Evolutionary conservation across 2,888 invertebrate species (phyloP).

Genomic region (Tholera decimalis): DNA sequence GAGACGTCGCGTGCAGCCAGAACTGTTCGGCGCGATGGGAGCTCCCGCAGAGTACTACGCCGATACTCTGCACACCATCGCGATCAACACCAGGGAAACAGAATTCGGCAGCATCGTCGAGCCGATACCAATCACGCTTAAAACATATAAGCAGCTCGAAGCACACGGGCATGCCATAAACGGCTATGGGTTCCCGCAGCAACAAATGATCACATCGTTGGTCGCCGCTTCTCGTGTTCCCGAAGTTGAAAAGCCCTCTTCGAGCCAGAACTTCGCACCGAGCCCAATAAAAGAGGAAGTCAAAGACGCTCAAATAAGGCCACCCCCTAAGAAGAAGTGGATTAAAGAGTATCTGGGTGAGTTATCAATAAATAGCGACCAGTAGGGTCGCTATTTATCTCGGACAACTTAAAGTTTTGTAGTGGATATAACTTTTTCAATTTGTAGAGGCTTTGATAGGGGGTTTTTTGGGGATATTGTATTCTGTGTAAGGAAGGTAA

Average conservation of each 20-base stretch:
- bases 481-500: constrained; percentile 9
- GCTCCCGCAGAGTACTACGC: constrained; percentile 81
- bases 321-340: constrained; percentile 95
- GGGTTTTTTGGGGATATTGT: constrained; percentile 1
- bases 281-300: constrained; percentile 74
- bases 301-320: constrained; percentile 77
- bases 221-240: constrained; percentile 71
- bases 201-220: constrained; percentile 74
- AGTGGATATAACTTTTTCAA: constrained; percentile 24
- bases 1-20: constrained; percentile 76
- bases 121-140: constrained; percentile 84
- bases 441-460: constrained; percentile 6
- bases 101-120: constrained; percentile 86
- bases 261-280: constrained; percentile 69
- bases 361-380: constrained; percentile 66
- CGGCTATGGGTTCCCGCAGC: constrained; percentile 77
- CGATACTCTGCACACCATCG: constrained; percentile 84
- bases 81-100: constrained; percentile 86
- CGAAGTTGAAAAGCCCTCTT: constrained; percentile 72
- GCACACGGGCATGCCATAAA: constrained; percentile 73
- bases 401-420: constrained; percentile 8
- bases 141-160: constrained; percentile 81
- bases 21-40: constrained; percentile 83
- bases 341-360: constrained; percentile 93
- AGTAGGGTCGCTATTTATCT: constrained; percentile 30